Evolutionary conservation across 2,888 invertebrate species (phyloP), one percentile per base, ranked within the genome.

Genomic region (Spodoptera exigua): DNA sequence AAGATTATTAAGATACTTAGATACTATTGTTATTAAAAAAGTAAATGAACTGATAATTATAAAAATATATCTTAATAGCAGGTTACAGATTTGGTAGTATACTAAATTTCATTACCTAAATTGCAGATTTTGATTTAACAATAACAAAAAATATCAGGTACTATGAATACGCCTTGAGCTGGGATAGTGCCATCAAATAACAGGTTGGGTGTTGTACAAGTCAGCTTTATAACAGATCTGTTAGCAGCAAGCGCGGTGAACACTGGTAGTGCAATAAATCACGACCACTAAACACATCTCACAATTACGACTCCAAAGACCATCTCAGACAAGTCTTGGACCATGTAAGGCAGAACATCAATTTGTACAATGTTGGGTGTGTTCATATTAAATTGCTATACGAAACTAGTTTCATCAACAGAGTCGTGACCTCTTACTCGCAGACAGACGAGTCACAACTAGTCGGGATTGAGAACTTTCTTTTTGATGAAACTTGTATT

Each of bases 381-480:
- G 80, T 78, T 81, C 74, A 76, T 80, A 74, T 76, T 75, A 74
- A 80, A 79, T 76, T 70, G 61, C 67, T 70, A 73, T 66, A 74
- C 61, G 69, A 80, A 87, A 87, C 86, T 78, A 76, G 87, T 86
- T 86, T 81, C 56, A 70, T 71, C 68, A 66, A 64, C 70, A 68
- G 43, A 57, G 58, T 73, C 76, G 81, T 86, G 87, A 87, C 87
- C 87, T 83, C 81, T 85, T 82, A 80, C 70, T 78, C 72, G 59
- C 72, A 70, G 65, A 79, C 72, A 70, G 65, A 79, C 81, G 70
- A 79, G 85, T 81, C 80, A 78, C 77, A 74, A 83, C 85, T 76
- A 66, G 85, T 79, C 72, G 70, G 70, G 74, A 73, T 74, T 69
- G 46, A 60, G 68, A 61, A 56, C 18, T 55, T 36, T 67, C 37